phyloP scores from a whole-genome alignment of 2,113 vertebrate genomes.

The Serilophus lunatus region DNA sequence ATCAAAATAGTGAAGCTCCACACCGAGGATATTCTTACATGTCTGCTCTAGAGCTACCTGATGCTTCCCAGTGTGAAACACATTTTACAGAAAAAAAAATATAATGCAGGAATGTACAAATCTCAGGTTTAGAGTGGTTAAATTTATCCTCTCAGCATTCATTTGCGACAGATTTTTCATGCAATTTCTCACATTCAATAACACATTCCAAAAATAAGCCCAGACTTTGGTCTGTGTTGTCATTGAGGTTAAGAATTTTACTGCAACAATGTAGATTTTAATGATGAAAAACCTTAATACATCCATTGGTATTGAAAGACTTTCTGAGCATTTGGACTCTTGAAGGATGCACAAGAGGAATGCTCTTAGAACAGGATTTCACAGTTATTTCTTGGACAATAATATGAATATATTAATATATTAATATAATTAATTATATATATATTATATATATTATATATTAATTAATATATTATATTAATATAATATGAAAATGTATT shows the following conservation, averaged over 20 bases:
- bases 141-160: background rate
- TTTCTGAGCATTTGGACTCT: background rate
- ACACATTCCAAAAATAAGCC: fast-evolving
- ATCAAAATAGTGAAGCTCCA: background rate
- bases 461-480: no score
- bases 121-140: background rate
- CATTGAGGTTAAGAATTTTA: background rate
- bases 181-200: background rate
- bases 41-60: background rate
- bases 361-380: background rate
- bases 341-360: background rate
- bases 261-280: background rate
- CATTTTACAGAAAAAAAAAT: background rate
- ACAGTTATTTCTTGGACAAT: background rate
- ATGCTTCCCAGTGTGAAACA: background rate
- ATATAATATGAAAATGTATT: background rate
- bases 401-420: no score
- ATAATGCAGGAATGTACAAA: background rate
- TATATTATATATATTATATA: no score
- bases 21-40: background rate
- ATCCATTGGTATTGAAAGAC: background rate
- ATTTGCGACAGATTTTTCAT: background rate
- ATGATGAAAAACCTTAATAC: background rate
- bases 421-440: no score
- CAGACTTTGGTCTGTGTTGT: background rate